These are phyloP conservation scores for Psylliodes chrysocephalus DNA, from an alignment of 2,888 invertebrate genomes.

Conservation along the genomic window DNA sequence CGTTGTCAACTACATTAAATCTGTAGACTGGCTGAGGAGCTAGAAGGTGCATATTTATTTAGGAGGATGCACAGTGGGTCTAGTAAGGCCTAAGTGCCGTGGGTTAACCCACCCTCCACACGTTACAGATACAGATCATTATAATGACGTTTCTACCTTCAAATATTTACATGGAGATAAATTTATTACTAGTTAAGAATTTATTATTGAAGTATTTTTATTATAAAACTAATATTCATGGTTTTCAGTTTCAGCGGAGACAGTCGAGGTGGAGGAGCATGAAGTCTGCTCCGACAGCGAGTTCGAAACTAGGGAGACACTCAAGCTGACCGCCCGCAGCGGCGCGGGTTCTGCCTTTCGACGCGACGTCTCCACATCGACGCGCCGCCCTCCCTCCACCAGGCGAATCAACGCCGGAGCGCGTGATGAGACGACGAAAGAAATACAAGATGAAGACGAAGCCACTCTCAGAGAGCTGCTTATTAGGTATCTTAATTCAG, in stretches of 20 bases:
- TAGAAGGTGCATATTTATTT: too few relatives aligned
- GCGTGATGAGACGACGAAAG: conserved; percentile 86
- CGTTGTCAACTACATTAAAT: too few relatives aligned
- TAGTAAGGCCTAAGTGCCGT: too few relatives aligned
- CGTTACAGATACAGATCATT: too few relatives aligned
- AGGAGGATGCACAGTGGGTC: too few relatives aligned
- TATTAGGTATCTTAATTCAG: conserved; percentile 73
- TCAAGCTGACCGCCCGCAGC: conserved; percentile 65
- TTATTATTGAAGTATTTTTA: too few relatives aligned
- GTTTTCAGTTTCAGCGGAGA: conserved; percentile 60
- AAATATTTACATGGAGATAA: too few relatives aligned
- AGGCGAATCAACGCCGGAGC: conserved; percentile 52
- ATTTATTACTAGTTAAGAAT: too few relatives aligned
- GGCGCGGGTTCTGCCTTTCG: conserved; percentile 34
- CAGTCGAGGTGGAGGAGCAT: conserved; percentile 66
- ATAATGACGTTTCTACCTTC: too few relatives aligned
- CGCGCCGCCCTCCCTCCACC: conserved; percentile 54
- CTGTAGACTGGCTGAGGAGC: too few relatives aligned
- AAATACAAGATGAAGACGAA: conserved; percentile 81
- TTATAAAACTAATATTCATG: not conserved
- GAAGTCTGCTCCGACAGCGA: conserved; percentile 59
- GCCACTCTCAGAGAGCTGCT: conserved; percentile 94
- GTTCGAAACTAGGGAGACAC: conserved; percentile 61
- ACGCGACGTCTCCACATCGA: conserved; percentile 58
- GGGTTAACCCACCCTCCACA: too few relatives aligned